Conservation (phyloP, 2,888 invertebrate genomes). For the Deladenus siricidicola region DNA sequence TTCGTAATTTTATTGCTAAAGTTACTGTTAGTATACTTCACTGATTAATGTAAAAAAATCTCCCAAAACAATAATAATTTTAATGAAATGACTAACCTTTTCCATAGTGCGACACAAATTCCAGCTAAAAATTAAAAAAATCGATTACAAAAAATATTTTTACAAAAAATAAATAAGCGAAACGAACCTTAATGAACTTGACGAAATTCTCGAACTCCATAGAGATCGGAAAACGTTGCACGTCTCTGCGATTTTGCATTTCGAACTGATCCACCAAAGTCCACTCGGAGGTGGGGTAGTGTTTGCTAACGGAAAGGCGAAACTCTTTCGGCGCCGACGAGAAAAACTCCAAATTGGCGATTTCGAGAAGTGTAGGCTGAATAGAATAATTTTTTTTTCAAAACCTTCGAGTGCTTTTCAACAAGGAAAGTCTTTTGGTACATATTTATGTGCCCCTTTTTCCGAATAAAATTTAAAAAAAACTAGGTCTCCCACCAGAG, state of each 20-base stretch:
- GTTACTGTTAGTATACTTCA: too few species aligned
- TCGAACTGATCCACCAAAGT: slow-evolving; percentile 75
- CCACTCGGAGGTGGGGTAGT: slow-evolving; percentile 87
- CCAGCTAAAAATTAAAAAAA: slow-evolving; percentile 57
- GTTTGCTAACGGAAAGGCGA: slow-evolving; percentile 70
- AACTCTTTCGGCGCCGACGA: slow-evolving; percentile 91
- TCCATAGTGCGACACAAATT: slow-evolving; percentile 86
- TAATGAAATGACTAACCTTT: too few species aligned
- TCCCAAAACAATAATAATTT: too few species aligned
- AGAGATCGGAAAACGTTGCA: slow-evolving; percentile 44
- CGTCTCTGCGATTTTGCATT: slow-evolving; percentile 64
- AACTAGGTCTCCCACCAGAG: too few species aligned
- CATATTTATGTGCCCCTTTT: too few species aligned
- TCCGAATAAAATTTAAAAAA: neutral
- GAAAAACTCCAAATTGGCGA: slow-evolving; percentile 95
- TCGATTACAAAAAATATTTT: neutral
- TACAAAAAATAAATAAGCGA: neutral
- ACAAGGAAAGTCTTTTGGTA: too few species aligned
- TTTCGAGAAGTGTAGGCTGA: slow-evolving; percentile 74
- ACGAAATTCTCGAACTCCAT: slow-evolving; percentile 68
- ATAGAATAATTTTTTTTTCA: too few species aligned
- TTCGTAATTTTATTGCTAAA: neutral
- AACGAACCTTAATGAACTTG: slow-evolving; percentile 71
- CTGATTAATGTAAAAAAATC: too few species aligned
- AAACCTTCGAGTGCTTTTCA: too few species aligned